Conservation (phyloP, 1,140 invertebrate species). For the Drosophila parabipectinata region DNA sequence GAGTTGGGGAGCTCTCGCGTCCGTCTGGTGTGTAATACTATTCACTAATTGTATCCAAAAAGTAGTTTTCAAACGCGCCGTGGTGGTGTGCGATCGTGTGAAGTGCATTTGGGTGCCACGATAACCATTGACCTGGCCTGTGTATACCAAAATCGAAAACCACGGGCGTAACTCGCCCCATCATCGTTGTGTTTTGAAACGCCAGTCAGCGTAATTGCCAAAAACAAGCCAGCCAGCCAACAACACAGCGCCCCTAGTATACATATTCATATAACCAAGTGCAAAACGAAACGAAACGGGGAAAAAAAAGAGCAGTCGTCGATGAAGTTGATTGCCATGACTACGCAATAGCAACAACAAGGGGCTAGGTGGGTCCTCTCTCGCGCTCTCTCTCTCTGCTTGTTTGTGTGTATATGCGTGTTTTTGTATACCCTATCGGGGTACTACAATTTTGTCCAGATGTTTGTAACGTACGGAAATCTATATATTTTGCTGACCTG, state of each 20-base stretch:
- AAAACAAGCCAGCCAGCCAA: slow-evolving; percentile 34
- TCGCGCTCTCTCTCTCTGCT: slow-evolving; percentile 37
- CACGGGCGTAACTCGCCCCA: slow-evolving; percentile 27
- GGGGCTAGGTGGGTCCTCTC: slow-evolving; percentile 40
- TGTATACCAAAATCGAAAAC: slow-evolving; percentile 30
- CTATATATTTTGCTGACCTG: neutral
- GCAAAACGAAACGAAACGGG: slow-evolving; percentile 43
- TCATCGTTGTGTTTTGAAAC: slow-evolving; percentile 47
- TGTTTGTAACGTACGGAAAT: neutral
- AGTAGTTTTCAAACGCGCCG: slow-evolving; percentile 45
- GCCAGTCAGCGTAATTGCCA: slow-evolving; percentile 38
- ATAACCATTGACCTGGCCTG: slow-evolving; percentile 33
- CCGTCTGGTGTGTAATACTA: slow-evolving; percentile 62
- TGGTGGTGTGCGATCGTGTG: slow-evolving; percentile 15
- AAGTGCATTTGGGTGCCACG: slow-evolving; percentile 41
- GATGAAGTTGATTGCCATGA: slow-evolving; percentile 76
- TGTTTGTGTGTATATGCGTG: slow-evolving; percentile 34
- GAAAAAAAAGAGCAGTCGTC: slow-evolving; percentile 62
- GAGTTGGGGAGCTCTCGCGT: slow-evolving; percentile 61
- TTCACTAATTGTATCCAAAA: slow-evolving; percentile 50
- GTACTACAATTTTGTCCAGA: neutral
- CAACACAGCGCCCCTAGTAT: slow-evolving; percentile 60
- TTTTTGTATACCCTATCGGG: slow-evolving; percentile 34
- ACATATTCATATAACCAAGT: slow-evolving; percentile 77
- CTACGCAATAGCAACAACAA: slow-evolving; percentile 81